Base-by-base conservation (phyloP, 2,797 vertebrate genomes). In the Rousettus madagascariensis region DNA sequence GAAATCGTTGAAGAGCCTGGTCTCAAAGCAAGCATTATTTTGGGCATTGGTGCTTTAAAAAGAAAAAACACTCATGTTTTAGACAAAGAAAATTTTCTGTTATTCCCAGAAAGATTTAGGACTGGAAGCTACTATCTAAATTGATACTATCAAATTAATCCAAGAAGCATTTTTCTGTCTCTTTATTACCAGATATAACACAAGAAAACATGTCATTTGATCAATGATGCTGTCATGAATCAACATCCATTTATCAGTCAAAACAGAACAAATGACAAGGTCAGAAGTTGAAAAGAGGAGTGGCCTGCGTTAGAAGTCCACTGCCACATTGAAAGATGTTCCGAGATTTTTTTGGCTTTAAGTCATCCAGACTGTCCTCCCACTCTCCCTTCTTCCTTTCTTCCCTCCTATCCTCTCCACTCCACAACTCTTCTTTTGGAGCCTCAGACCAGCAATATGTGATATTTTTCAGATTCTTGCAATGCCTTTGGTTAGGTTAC, bases 201-300 rank as follows among this genome's bases (percentile, higher is more conserved):
- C 10, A 75, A 94, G 24, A 90, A 24, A 49, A 46, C 43, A 9
- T 95, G 90, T 94, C 80, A 95, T 93, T 78, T 96, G 91, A 96
- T 92, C 89, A 87, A 96, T 78, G 93, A 9, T 36, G 16, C 69
- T 80, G 65, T 78, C 46, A 6, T 63, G 95, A 97, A 79, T n/a
- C 8, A 72, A 57, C 30, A 84, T 10, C 22, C n/a, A 19, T 30
- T 69, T 95, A 65, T 83, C 86, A 97, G 51, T 36, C n/a, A 46
- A 38, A 66, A 95, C 16, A 90, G 72, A 69, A 75, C 78, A 85
- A 83, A 78, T 72, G 92, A 78, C 79, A 88, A 65, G 33, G 36
- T 79, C 49, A 88, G 38, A 46, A 26, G 78, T 8, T 69, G 59
- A 49, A 95, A 89, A 90, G 72, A 68, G 72, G 20, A 91, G 46